These are phyloP conservation scores for Spheniscus humboldti DNA, from an alignment of 2,797 vertebrate species.

Conservation along the genomic window DNA sequence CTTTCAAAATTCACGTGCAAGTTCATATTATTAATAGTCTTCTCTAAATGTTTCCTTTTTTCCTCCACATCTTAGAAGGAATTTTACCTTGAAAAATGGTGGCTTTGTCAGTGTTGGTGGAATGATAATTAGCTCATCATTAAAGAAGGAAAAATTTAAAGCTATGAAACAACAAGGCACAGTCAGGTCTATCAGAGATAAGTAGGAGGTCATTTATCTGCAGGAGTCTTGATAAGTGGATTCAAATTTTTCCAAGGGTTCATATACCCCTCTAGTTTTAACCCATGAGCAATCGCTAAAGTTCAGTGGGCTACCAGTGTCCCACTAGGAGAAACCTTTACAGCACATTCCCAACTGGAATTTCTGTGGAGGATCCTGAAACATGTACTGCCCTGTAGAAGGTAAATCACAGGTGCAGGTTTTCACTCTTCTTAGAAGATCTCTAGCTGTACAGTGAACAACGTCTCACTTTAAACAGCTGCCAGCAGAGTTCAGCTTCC, in stretches of 20 bases:
- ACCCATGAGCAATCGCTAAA: neutral
- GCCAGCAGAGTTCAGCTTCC: neutral
- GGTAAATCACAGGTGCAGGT: neutral
- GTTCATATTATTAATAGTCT: neutral
- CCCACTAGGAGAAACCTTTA: neutral
- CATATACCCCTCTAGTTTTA: neutral
- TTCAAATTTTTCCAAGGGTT: neutral
- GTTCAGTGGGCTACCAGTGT: neutral
- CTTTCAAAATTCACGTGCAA: neutral
- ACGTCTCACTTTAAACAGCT: neutral
- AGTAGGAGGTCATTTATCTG: neutral
- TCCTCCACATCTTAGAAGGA: neutral
- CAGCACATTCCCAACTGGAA: neutral
- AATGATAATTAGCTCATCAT: neutral
- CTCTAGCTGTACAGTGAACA: neutral
- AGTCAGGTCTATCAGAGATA: neutral
- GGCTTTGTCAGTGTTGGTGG: neutral
- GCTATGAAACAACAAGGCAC: neutral
- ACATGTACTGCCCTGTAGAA: neutral
- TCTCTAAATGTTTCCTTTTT: neutral
- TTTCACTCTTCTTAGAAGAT: neutral
- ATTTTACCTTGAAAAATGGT: neutral
- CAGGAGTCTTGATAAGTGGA: neutral
- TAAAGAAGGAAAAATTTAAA: neutral
- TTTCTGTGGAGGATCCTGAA: neutral